Base-by-base conservation (phyloP, 2,113 vertebrate genomes). In the Dipodomys merriami region DNA sequence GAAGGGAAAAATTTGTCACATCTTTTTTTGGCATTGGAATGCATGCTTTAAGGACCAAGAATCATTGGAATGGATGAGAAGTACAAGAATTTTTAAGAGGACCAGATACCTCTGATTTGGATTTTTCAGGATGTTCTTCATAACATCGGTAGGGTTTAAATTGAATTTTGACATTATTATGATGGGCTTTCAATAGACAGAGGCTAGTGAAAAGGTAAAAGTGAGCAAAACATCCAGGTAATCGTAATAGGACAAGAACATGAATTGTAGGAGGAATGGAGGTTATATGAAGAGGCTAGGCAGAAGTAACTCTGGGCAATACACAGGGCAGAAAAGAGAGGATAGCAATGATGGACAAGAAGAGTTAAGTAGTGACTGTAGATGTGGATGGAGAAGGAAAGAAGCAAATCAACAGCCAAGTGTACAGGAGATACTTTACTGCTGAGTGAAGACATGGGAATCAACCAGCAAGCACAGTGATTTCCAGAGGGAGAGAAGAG, bases 11-110 rank as follows among this genome's bases (percentile, higher is more conserved):
- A 71, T 62, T 65, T 57, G 22, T 60, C 35, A 62, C 62, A 68
- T 77, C 3, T 33, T 29, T 78, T 91, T 82, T 81, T 65, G 10
- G 91, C 33, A 74, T 74, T 65, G 30, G 82, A 91, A 93, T 73
- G 44, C 0, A 33, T 72, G 76, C 6, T 83, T 62, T 33, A 72
- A 72, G 30, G 33, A 65, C 33, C 53, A 62, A 88, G 53, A 87
- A 25, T 44, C 30, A 68, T 27, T 95, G 78, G 39, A 71, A 68
- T 27, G 57, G 68, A 81, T 20, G 84, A 35, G 69, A 92, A 85
- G 78, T 35, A 64, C 1, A 76, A 53, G 44, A 87, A 69, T 72
- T 82, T 95, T 35, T 72, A 82, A 68, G 46, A 60, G 16, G n/a
- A 7, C 44, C 22, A 62, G 29, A 65, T 46, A 29, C 65, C 76